Evolutionary conservation across 2,888 invertebrate species (phyloP).

Genomic region (Teleogryllus oceanicus): DNA sequence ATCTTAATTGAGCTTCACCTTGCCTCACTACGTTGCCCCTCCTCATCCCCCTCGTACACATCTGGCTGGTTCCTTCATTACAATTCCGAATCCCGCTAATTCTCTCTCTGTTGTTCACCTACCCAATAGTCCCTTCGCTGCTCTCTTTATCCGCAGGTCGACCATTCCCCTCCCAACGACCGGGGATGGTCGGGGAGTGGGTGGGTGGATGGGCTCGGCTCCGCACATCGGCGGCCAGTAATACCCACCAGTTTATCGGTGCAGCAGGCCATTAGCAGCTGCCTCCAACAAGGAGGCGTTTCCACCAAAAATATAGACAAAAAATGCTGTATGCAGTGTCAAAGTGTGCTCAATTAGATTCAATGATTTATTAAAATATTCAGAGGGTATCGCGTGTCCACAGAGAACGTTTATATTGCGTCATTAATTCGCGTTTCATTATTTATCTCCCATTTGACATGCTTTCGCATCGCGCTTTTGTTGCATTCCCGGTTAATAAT

Average conservation of each 20-base stretch:
- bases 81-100: no score
- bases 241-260: neutral
- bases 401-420: slow-evolving; percentile 1
- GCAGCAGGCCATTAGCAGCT: neutral
- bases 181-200: neutral
- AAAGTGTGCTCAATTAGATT: neutral
- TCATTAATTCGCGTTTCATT: neutral
- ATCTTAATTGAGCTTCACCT: no score
- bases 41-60: no score
- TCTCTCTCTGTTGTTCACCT: no score
- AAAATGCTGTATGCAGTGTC: neutral
- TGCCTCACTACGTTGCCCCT: no score
- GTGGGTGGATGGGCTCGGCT: neutral
- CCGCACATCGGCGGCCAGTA: neutral
- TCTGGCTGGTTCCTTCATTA: no score
- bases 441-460: slow-evolving; percentile 11
- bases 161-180: neutral
- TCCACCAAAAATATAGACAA: neutral
- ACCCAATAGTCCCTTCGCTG: no score
- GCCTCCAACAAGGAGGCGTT: neutral
- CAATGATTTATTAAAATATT: slow-evolving; percentile 18
- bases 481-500: neutral
- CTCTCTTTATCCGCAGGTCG: no score
- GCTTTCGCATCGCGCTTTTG: neutral
- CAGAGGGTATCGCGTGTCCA: neutral